Base-by-base conservation (phyloP, 2,888 invertebrate genomes). In the Eristalinus aeneus region DNA sequence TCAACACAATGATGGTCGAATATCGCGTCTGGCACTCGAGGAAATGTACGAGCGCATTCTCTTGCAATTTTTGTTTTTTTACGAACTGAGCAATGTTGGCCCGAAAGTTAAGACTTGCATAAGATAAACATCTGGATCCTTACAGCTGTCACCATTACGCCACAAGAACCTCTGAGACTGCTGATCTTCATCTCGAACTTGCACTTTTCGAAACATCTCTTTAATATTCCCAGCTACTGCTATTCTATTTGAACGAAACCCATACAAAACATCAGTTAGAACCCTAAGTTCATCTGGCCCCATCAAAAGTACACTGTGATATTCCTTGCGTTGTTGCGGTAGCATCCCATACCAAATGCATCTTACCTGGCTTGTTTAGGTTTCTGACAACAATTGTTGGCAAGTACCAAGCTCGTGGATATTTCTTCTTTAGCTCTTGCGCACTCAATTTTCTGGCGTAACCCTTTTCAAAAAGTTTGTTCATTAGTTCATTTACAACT, bases 271-370 rank as follows among this genome's bases (percentile, higher is more conserved):
- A 34, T 34, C 34, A 34, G 34, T 6, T 10, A 34, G 34, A 4
- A 34, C 10, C 2, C 10, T 34, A 32, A 32, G 32, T 32, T 32
- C 32, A 32, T 32, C 32, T 32, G 32, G 32, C 32, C 32, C 34
- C 10, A 8, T 34, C 9, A 34, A 34, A 34, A 34, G 8, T 9
- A 34, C 34, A 1, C 6, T 4, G 27, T 6, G 72, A 63, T 9
- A 46, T 5, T 9, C 54, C 63, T 22, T 63, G 54, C 1, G 54
- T 34, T n/a, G n/a, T 22, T 4, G 72, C 72, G 9, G 63, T 54
- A 8, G 54, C 72, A 73, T 73, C 63, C 72, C 16, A 61, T 9
- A 61, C 61, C 16, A 71, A 12, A 9, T 46, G 36, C 1, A 71
- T 32, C 20, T 71, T 71, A 11, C 6, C 46, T 6, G 71, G 65